Base-by-base conservation (phyloP, 2,797 vertebrate genomes). In the Sparus aurata region DNA sequence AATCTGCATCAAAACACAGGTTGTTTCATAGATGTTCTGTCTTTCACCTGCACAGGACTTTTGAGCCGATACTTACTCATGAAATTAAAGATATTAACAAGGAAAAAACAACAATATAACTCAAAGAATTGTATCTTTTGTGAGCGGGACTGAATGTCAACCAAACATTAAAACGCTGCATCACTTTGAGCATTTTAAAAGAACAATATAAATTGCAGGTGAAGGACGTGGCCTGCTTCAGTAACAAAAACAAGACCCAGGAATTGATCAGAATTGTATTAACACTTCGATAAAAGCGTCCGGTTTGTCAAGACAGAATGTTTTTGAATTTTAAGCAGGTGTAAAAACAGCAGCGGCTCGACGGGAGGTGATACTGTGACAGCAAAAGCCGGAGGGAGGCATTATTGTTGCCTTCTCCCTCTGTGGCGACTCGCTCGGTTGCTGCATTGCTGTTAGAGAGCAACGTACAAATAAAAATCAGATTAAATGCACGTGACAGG, bases 401-500 rank as follows among this genome's bases (percentile, higher is more conserved):
- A 59, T 87, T 87, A 87, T 89, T 92, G 89, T 89, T 86, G 75
- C 79, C 12, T 80, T 64, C 81, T 86, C 86, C 80, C 83, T 83
- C 38, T 70, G 86, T 84, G 87, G 84, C 38, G 81, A 75, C 85
- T 85, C 16, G 64, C 81, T 70, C 5, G 71, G 80, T 58, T 23
- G 71, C 38, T 53, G 59, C 72, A n/a, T 60, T 69, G 78, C 78
- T 88, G 71, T 86, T 73, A 84, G 67, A 77, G 63, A 65, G 77
- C 67, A 34, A 82, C 83, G 85, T 80, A 82, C 81, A 87, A 90
- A 89, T 78, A 63, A 87, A 55, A 89, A 90, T 87, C 86, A 80
- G 84, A 92, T 92, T 91, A 89, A 91, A 89, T 77, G 82, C 80
- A 80, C 86, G 79, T 89, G 87, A 88, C 87, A 88, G 82, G 84